Percentiles rank a stretch among this genome's conserved stretches.
phyloP scores from a whole-genome alignment of 2,113 vertebrate genomes.

The Dromaius novaehollandiae region DNA sequence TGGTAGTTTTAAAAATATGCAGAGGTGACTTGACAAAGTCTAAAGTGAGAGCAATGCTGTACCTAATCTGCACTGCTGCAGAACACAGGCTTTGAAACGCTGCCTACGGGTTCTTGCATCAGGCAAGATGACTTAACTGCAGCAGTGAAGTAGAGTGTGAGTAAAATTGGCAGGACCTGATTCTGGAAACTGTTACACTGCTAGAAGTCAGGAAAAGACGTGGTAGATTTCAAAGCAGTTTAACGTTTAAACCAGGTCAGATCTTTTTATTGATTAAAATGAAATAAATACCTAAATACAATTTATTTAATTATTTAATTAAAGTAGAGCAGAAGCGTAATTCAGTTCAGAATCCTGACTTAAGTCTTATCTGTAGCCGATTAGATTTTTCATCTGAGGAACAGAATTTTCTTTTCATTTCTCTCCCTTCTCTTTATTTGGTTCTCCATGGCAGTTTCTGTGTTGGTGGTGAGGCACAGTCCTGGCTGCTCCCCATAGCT shows the following conservation, averaged over 20 bases:
- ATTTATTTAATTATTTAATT: background rate
- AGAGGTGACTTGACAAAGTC: background rate
- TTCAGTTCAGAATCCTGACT: background rate
- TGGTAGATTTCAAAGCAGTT: background rate
- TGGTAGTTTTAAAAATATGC: background rate
- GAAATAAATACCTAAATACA: background rate
- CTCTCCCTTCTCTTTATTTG: background rate
- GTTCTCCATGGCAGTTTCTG: background rate
- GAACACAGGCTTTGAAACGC: background rate
- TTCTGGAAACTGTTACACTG: background rate
- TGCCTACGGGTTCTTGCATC: background rate
- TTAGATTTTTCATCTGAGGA: background rate
- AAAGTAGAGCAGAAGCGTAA: background rate
- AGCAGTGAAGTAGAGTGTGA: background rate
- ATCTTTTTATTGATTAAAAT: background rate
- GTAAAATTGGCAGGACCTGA: fast-evolving
- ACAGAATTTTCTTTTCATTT: background rate
- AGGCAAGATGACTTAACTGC: background rate
- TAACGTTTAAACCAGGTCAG: background rate
- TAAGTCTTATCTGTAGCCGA: background rate
- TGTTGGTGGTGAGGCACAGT: background rate
- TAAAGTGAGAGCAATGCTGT: background rate
- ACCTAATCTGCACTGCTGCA: background rate
- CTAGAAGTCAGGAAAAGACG: background rate
- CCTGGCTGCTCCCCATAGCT: background rate